Percentiles rank a stretch among this genome's conserved stretches.
These are phyloP conservation scores for Drosophila orosa DNA, from an alignment of 1,140 invertebrate genomes.

Conservation along the genomic window DNA sequence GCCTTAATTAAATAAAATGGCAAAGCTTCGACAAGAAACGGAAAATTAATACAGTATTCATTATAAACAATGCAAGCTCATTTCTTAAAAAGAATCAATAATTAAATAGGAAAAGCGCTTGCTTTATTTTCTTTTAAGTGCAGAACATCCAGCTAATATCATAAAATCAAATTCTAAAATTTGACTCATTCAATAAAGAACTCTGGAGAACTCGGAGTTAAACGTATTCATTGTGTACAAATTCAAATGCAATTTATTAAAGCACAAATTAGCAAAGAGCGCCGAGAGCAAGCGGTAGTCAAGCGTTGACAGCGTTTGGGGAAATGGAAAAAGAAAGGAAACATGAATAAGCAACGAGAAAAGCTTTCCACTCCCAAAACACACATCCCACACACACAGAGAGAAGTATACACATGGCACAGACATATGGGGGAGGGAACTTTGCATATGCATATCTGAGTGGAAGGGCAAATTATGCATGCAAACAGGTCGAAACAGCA, in stretches of 20 bases:
- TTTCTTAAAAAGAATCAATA: background rate
- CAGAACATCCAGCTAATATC: background rate
- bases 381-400: slow-evolving; percentile 11
- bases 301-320: slow-evolving; percentile 53
- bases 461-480: slow-evolving; percentile 50
- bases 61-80: slow-evolving; percentile 1
- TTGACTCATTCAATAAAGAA: background rate
- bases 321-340: slow-evolving; percentile 46
- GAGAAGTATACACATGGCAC: slow-evolving; percentile 6
- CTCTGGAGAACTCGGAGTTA: background rate
- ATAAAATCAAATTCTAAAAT: background rate
- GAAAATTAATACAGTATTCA: background rate
- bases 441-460: slow-evolving; percentile 52
- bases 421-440: slow-evolving; percentile 25
- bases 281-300: slow-evolving; percentile 8
- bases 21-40: background rate
- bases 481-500: slow-evolving; percentile 49
- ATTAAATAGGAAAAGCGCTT: background rate
- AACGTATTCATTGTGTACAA: slow-evolving; percentile 20
- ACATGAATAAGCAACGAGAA: slow-evolving; percentile 54
- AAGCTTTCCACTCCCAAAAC: slow-evolving; percentile 30
- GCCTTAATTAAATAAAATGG: slow-evolving; percentile 23
- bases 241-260: slow-evolving; percentile 74
- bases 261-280: slow-evolving; percentile 57
- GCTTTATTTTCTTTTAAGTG: background rate